Conservation (phyloP, 2,113 vertebrate genomes). For the Elachura formosa region DNA sequence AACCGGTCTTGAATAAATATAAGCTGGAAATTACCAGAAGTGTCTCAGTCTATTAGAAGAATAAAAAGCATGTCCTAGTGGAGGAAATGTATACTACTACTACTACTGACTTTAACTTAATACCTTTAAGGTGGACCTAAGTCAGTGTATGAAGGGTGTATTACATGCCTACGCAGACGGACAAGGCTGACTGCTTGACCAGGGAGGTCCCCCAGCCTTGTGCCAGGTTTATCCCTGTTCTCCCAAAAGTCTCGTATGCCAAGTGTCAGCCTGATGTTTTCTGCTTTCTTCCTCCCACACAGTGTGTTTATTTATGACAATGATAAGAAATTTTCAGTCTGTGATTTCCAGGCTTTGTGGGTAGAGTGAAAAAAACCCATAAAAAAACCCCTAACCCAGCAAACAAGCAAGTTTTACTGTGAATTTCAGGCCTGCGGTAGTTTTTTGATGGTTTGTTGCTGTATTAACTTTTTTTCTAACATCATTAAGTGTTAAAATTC, state of each 20-base stretch:
- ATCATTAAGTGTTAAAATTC: not conserved
- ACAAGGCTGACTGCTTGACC: not conserved
- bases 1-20: not conserved
- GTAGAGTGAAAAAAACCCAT: not conserved
- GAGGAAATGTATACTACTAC: not conserved
- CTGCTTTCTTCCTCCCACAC: not conserved
- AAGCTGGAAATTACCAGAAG: not conserved
- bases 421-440: not conserved
- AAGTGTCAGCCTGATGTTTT: not conserved
- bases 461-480: not conserved
- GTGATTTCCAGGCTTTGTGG: not conserved
- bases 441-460: not conserved
- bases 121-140: not conserved
- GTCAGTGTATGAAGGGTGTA: not conserved
- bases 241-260: not conserved
- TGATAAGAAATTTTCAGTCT: not conserved
- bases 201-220: rapidly evolving
- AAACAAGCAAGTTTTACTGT: not conserved
- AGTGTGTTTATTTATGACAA: not conserved
- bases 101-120: not conserved
- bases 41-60: not conserved
- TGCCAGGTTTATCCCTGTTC: not conserved
- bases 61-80: not conserved
- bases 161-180: not conserved
- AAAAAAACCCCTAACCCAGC: not conserved